Conservation (phyloP, 2,113 vertebrate genomes). For the Pandion haliaetus region DNA sequence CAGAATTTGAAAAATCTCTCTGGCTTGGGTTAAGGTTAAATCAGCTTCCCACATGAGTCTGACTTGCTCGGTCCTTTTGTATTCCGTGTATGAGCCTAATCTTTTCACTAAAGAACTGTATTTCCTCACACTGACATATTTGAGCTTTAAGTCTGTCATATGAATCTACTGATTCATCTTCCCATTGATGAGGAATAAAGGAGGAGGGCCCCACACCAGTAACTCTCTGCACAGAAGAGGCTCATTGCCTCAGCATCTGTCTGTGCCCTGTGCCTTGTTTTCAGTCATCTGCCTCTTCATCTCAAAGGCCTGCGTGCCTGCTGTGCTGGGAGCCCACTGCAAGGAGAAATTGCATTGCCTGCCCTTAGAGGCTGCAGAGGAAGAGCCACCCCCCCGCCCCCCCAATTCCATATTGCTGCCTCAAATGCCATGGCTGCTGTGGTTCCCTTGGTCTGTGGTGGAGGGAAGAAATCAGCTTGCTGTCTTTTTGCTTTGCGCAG, state of each 20-base stretch:
- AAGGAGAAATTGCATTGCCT: background rate
- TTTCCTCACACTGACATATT: background rate
- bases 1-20: background rate
- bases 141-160: background rate
- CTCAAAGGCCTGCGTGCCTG: background rate
- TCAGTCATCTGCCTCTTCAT: background rate
- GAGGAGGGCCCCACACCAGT: background rate
- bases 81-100: background rate
- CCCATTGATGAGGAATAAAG: conserved; percentile 1
- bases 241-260: background rate
- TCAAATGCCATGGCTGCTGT: background rate
- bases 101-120: background rate
- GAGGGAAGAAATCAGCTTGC: background rate
- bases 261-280: background rate
- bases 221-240: background rate
- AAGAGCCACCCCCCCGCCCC: background rate
- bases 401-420: background rate
- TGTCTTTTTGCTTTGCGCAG: background rate
- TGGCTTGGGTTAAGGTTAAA: conserved; percentile 28
- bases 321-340: background rate
- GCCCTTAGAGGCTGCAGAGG: background rate
- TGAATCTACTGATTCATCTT: background rate
- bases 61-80: background rate
- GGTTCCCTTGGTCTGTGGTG: background rate
- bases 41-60: background rate